Percentiles rank a stretch among this genome's conserved stretches.
These are phyloP conservation scores for Trachops cirrhosus DNA, from an alignment of 2,797 vertebrate species.

Conservation along the genomic window DNA sequence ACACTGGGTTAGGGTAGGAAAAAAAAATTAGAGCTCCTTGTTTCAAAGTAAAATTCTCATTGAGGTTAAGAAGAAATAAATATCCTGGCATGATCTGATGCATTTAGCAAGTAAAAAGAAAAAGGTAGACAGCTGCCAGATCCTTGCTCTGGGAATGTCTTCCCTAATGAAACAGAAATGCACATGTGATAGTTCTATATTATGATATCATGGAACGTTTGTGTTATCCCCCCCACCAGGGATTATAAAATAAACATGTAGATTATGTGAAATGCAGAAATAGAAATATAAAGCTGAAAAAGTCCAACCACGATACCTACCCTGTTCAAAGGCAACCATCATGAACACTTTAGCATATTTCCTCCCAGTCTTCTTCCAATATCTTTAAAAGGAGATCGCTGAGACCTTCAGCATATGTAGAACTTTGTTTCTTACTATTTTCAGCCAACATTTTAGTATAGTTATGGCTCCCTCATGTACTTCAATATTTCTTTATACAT, in stretches of 20 bases:
- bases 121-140: background rate
- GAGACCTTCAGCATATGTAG: slow-evolving; percentile 59
- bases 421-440: slow-evolving; percentile 59
- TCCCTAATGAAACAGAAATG: slow-evolving; percentile 38
- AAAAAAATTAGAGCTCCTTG: background rate
- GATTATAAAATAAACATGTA: slow-evolving; percentile 41
- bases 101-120: slow-evolving; percentile 21
- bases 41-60: slow-evolving; percentile 60
- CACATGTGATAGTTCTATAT: background rate
- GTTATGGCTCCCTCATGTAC: slow-evolving; percentile 26
- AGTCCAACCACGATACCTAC: background rate
- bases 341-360: background rate
- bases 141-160: slow-evolving; percentile 12
- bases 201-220: slow-evolving; percentile 39
- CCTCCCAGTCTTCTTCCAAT: slow-evolving; percentile 25
- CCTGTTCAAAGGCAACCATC: slow-evolving; percentile 39
- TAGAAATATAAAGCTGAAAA: slow-evolving; percentile 50
- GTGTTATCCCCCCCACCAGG: background rate
- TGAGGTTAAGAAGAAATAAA: slow-evolving; percentile 51
- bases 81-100: background rate
- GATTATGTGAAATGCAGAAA: background rate
- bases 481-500: slow-evolving; percentile 6
- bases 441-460: slow-evolving; percentile 48
- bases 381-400: slow-evolving; percentile 62
- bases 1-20: background rate